Conservation (phyloP, 2,113 vertebrate genomes). For the Myiozetetes cayanensis region DNA sequence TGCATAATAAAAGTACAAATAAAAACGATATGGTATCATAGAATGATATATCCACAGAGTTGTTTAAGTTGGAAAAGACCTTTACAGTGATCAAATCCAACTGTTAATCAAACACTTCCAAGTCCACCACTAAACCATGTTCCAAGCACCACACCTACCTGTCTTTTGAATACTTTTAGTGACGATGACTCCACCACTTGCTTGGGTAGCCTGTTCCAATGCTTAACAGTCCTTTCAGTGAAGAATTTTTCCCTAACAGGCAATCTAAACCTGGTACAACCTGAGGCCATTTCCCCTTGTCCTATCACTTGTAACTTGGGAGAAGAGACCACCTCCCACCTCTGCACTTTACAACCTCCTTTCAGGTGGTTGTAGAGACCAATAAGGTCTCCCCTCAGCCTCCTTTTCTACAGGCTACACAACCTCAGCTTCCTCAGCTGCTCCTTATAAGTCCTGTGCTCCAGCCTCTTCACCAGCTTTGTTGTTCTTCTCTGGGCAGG, state of each 20-base stretch:
- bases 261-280: not conserved
- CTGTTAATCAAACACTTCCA: not conserved
- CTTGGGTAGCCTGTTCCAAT: not conserved
- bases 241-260: not conserved
- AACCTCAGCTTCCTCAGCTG: not conserved
- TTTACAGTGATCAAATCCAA: not conserved
- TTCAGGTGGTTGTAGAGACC: not conserved
- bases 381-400: not conserved
- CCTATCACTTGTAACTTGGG: not conserved
- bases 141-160: too few species aligned
- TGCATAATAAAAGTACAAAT: not conserved
- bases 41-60: not conserved
- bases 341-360: not conserved
- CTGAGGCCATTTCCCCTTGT: not conserved
- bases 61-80: not conserved
- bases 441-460: not conserved
- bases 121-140: not conserved
- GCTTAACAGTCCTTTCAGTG: not conserved
- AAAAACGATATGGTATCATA: fast-evolving
- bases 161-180: not conserved
- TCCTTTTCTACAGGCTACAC: not conserved
- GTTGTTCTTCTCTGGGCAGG: fast-evolving
- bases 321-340: not conserved
- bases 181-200: not conserved
- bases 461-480: not conserved